A percentile compares a stretch with the other conserved stretches of the same genome.
Evolutionary conservation across 2,888 invertebrate species (phyloP).

Genomic region (Aethes cnicana): DNA sequence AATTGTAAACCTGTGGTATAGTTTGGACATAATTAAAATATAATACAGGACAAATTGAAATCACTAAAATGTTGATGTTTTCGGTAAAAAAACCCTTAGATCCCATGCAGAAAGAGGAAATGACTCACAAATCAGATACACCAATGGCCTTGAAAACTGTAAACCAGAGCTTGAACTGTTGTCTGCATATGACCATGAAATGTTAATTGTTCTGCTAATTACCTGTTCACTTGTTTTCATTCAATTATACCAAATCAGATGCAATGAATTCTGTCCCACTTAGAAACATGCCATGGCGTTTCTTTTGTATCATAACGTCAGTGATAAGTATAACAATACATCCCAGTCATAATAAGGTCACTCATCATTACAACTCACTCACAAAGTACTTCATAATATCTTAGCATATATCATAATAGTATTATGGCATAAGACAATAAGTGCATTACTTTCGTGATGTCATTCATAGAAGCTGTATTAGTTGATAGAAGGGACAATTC

Average conservation of each 20-base stretch:
- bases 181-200: constrained; percentile 50
- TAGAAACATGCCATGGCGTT: constrained; percentile 27
- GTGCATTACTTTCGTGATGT: too few relatives aligned
- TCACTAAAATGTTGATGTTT: background rate
- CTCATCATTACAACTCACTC: background rate
- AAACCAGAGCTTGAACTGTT: constrained; percentile 15
- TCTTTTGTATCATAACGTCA: constrained; percentile 3
- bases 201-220: constrained; percentile 67
- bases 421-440: too few relatives aligned
- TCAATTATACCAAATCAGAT: constrained; percentile 46
- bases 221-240: constrained; percentile 45
- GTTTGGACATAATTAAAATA: too few relatives aligned
- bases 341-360: constrained; percentile 5
- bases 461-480: too few relatives aligned
- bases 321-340: background rate
- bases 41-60: too few relatives aligned
- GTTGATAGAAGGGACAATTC: too few relatives aligned
- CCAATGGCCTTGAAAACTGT: constrained; percentile 26
- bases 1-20: too few relatives aligned
- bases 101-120: constrained; percentile 33
- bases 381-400: background rate
- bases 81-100: constrained; percentile 1
- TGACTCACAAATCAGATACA: constrained; percentile 42
- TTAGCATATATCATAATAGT: too few relatives aligned
- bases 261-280: constrained; percentile 31